Evolutionary conservation across 2,113 vertebrate species (phyloP).

Genomic region (Ranitomeya imitator): DNA sequence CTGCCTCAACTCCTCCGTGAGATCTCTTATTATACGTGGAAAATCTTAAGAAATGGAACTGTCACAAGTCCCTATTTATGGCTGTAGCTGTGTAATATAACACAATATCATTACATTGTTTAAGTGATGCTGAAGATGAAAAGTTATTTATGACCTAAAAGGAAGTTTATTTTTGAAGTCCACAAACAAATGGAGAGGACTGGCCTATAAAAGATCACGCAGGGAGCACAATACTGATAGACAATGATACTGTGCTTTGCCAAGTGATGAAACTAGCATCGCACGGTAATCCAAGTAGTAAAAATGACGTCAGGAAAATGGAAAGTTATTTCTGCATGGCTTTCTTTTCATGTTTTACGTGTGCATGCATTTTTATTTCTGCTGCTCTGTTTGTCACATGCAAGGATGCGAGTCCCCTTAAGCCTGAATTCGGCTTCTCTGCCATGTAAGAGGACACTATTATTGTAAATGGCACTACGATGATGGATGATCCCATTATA

Average conservation of each 20-base stretch:
- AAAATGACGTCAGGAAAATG: background rate
- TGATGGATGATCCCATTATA: no score
- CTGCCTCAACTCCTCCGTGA: slow-evolving; percentile 14
- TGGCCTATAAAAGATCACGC: background rate
- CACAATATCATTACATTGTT: background rate
- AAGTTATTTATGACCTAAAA: background rate
- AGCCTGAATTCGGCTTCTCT: no score
- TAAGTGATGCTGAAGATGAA: background rate
- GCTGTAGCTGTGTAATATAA: background rate
- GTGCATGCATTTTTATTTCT: no score
- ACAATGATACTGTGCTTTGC: background rate
- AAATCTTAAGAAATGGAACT: background rate
- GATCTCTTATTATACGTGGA: background rate
- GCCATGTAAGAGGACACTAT: no score
- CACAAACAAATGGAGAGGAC: no score
- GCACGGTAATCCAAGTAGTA: background rate
- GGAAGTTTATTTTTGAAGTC: background rate
- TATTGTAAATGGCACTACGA: no score
- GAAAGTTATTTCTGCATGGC: no score
- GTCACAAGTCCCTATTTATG: background rate
- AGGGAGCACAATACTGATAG: background rate
- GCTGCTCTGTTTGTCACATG: no score
- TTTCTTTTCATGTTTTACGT: no score
- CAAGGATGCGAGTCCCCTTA: no score
- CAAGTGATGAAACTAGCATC: background rate